Conservation (phyloP, 2,113 vertebrate genomes). For the Lasiurus cinereus region DNA sequence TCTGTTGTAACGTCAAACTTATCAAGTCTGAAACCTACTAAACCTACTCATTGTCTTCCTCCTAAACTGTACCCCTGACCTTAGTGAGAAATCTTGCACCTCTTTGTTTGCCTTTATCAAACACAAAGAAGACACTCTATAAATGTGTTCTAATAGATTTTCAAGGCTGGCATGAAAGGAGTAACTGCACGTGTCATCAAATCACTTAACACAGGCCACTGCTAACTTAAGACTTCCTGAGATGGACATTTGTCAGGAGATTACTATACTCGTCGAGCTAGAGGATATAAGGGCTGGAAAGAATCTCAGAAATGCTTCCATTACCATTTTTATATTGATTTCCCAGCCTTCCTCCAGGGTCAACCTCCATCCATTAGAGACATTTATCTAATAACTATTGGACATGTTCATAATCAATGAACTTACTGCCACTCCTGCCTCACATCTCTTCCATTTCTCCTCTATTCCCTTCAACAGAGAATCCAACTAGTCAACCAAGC, state of each 20-base stretch:
- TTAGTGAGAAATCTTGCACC: neutral
- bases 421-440: neutral
- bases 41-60: neutral
- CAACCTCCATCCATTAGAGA: neutral
- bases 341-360: neutral
- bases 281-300: neutral
- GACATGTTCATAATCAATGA: neutral
- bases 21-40: neutral
- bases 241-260: neutral
- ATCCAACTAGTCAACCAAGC: neutral
- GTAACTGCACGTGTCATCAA: neutral
- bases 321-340: neutral
- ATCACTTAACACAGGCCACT: neutral
- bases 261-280: neutral
- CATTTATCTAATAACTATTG: neutral
- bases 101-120: neutral
- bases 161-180: neutral
- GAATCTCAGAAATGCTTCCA: neutral
- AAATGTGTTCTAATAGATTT: neutral
- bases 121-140: neutral
- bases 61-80: neutral
- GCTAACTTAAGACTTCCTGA: neutral
- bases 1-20: neutral
- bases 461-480: neutral
- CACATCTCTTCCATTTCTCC: neutral